phyloP scores from a whole-genome alignment of 2,113 vertebrate species.

The Nerophis ophidion region DNA sequence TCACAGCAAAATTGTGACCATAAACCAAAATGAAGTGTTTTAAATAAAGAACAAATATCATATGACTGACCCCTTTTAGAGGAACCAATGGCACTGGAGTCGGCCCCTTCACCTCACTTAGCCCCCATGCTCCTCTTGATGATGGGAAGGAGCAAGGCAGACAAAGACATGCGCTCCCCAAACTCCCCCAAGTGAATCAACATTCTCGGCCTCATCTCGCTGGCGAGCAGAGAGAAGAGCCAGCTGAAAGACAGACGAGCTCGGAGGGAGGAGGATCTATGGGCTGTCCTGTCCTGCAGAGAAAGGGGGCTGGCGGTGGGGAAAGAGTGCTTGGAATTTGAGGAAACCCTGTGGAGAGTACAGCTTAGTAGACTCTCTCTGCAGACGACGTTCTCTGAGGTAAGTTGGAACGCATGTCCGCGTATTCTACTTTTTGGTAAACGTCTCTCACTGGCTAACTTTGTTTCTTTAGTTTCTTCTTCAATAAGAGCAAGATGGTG shows the following conservation, averaged over 20 bases:
- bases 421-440: too few species aligned
- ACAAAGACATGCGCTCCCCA: constrained; percentile 64
- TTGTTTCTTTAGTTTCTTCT: background rate
- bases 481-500: constrained; percentile 30
- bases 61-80: too few species aligned
- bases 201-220: constrained; percentile 63
- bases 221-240: constrained; percentile 53
- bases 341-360: background rate
- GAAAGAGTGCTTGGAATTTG: constrained; percentile 34
- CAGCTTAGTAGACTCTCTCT: constrained; percentile 15
- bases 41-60: too few species aligned
- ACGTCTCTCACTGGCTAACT: background rate
- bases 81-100: too few species aligned
- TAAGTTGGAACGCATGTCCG: constrained; percentile 18
- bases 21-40: too few species aligned
- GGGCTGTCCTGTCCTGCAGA: constrained; percentile 46
- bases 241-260: constrained; percentile 43
- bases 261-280: constrained; percentile 43
- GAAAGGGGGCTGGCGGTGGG: constrained; percentile 32
- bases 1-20: too few species aligned
- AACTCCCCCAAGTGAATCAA: constrained; percentile 62
- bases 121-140: background rate
- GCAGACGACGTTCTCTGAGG: constrained; percentile 23
- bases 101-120: too few species aligned
- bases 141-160: constrained; percentile 38